Evolutionary conservation across 2,888 invertebrate species (phyloP), one percentile per base, ranked within the genome.

Genomic region (Physocephala rufipes): DNA sequence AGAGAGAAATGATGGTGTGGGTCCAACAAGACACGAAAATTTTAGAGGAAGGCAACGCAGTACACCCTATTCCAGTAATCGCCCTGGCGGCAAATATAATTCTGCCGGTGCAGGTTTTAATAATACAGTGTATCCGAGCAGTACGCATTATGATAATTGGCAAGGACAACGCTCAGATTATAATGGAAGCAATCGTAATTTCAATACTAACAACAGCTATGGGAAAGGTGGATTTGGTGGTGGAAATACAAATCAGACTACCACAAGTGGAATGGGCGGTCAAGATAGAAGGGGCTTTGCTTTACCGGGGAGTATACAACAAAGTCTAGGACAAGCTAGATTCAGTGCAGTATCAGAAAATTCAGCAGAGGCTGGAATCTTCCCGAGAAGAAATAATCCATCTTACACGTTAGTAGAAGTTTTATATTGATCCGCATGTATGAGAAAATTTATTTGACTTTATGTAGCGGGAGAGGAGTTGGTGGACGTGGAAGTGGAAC

Each of bases 281-380:
- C 85, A 85, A 77, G 85, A 85, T 75, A 79, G 86, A 19, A 79
- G 85, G 13, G 85, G 85, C 2, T 85, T 86, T 71, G 82, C 84
- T 1, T 74, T 85, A 68, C 83, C 86, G 1, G 84, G 85, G 4
- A 74, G 74, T 26, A 67, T 69, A 55, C 75, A 80, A 63, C 75
- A 78, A 69, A 74, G 78, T 9, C 77, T 78, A 71, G 79, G 77
- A 69, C 86, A 36, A 87, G 86, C 53, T 85, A 84, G 78, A 21
- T 82, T 78, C 66, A 79, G 77, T 55, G 77, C 72, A 12, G 71
- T 76, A 3, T 71, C 74, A 28, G 58, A 69, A 15, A 53, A 71
- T 15, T 85, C 59, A 28, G 85, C 59, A 36, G 68, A 68, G 15
- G 21, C 66, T 30, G 72, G 67, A n/a, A 74, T 74, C 73, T 79